A percentile compares a stretch with the other conserved stretches of the same genome.
phyloP scores from a whole-genome alignment of 2,888 invertebrate species.

The Tiliacea aurago region DNA sequence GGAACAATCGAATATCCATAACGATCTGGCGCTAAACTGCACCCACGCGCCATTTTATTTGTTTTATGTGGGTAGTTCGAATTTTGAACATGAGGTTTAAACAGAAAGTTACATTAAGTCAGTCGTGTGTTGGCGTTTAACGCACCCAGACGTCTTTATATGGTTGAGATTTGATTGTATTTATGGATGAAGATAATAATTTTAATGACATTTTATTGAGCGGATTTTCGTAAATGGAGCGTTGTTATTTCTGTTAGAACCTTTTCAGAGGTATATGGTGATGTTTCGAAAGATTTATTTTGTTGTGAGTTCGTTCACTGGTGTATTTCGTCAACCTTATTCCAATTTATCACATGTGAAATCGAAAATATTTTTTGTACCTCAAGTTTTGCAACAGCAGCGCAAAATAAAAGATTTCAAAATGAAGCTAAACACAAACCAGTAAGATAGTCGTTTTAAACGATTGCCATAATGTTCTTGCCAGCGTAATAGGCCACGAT shows the following conservation, averaged over 20 bases:
- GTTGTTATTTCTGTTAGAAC: slow-evolving; percentile 15
- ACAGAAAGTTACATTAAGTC: slow-evolving; percentile 63
- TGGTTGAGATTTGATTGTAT: slow-evolving; percentile 49
- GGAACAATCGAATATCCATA: slow-evolving; percentile 44
- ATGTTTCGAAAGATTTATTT: slow-evolving; percentile 30
- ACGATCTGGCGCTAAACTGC: slow-evolving; percentile 54
- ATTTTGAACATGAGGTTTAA: slow-evolving; percentile 61
- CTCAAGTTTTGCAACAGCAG: not conserved
- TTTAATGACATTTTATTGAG: slow-evolving; percentile 47
- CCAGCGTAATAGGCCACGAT: too few species aligned
- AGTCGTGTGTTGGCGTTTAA: slow-evolving; percentile 74
- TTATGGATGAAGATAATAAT: slow-evolving; percentile 59
- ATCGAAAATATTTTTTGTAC: not conserved
- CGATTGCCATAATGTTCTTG: not conserved
- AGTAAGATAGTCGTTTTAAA: not conserved
- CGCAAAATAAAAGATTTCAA: not conserved
- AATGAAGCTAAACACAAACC: not conserved
- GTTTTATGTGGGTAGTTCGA: slow-evolving; percentile 66
- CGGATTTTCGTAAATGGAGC: slow-evolving; percentile 39
- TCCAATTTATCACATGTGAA: not conserved
- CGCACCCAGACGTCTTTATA: slow-evolving; percentile 65
- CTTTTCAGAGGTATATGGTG: slow-evolving; percentile 18
- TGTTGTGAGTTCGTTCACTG: not conserved
- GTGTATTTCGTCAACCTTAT: slow-evolving; percentile 16
- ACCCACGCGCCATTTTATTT: slow-evolving; percentile 62